Evolutionary conservation across 2,888 invertebrate species (phyloP).

Genomic region (Neuroscelio doddi): DNA sequence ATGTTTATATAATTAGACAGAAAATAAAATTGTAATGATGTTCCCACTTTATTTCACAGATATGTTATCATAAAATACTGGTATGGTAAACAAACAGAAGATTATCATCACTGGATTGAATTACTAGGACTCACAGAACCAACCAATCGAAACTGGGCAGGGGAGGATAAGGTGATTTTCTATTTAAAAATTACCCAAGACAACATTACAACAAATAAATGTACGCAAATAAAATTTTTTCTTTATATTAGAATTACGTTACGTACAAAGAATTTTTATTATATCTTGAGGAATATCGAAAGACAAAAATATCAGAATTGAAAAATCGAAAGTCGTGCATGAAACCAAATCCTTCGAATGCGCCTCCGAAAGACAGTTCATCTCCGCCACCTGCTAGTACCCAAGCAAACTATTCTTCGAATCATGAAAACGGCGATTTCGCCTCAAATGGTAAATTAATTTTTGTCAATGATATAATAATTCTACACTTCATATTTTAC

Average conservation of each 20-base stretch:
- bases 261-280: constrained; percentile 81
- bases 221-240: neutral
- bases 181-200: constrained; percentile 3
- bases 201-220: neutral
- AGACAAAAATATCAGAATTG: constrained; percentile 72
- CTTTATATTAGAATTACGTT: constrained; percentile 76
- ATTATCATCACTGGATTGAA: constrained; percentile 82
- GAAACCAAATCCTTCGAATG: constrained; percentile 50
- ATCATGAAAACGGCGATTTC: constrained; percentile 26
- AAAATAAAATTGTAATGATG: no score
- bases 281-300: constrained; percentile 78
- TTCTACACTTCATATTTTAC: no score
- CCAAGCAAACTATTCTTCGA: constrained; percentile 31
- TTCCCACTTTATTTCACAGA: constrained; percentile 67
- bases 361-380: constrained; percentile 50
- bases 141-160: constrained; percentile 83
- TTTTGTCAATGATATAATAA: neutral
- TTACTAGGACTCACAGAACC: constrained; percentile 80
- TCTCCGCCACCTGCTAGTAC: constrained; percentile 27
- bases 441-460: constrained; percentile 29
- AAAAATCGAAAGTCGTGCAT: constrained; percentile 56
- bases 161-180: constrained; percentile 72
- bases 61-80: constrained; percentile 86
- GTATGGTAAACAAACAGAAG: constrained; percentile 82
- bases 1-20: no score